Conservation (phyloP, 1,140 invertebrate genomes). For the Leptinotarsa undecemlineata region DNA sequence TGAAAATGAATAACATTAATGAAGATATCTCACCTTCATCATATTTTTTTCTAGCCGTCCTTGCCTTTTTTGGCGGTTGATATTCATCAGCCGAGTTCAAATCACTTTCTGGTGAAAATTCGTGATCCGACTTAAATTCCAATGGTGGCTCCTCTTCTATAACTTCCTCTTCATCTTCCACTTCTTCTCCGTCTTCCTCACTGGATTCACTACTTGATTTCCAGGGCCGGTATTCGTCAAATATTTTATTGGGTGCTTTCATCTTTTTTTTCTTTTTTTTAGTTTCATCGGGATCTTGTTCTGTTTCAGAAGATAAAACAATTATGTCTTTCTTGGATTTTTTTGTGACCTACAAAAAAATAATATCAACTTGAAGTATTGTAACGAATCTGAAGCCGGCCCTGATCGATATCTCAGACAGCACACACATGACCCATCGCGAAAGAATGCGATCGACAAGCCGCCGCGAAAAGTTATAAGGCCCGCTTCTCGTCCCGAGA, state of each 20-base stretch:
- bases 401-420: too few species aligned
- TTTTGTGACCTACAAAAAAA: too few species aligned
- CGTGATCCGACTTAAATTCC: slow-evolving; percentile 81
- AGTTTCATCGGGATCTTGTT: neutral
- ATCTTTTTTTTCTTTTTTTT: slow-evolving; percentile 60
- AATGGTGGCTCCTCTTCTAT: slow-evolving; percentile 60
- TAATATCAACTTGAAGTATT: too few species aligned
- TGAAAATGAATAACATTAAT: too few species aligned
- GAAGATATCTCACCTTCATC: slow-evolving; percentile 33
- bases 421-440: too few species aligned
- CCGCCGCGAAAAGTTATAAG: too few species aligned
- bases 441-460: too few species aligned
- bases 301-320: slow-evolving; percentile 13
- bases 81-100: slow-evolving; percentile 62
- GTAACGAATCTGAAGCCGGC: too few species aligned
- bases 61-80: slow-evolving; percentile 66
- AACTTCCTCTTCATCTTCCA: slow-evolving; percentile 62
- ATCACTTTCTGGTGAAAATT: slow-evolving; percentile 83
- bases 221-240: slow-evolving; percentile 70
- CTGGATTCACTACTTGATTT: slow-evolving; percentile 69
- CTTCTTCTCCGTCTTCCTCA: slow-evolving; percentile 63
- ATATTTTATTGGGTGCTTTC: slow-evolving; percentile 61
- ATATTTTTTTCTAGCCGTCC: slow-evolving; percentile 61
- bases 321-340: slow-evolving; percentile 51
- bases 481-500: too few species aligned